Percentiles rank a stretch among this genome's conserved stretches.
phyloP scores from a whole-genome alignment of 2,888 invertebrate genomes.

The Euzetes globulus region DNA sequence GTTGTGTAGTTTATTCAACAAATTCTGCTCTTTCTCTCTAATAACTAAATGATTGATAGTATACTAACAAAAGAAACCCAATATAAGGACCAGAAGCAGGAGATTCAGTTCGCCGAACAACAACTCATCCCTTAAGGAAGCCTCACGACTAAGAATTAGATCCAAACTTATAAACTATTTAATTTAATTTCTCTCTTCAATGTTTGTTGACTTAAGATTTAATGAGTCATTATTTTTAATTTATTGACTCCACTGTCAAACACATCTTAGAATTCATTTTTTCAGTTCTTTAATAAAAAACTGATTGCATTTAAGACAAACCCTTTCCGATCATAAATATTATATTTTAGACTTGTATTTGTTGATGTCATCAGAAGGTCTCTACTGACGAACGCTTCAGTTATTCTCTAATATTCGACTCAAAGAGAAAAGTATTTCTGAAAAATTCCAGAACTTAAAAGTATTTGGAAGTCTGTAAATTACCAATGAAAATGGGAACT shows the following conservation, averaged over 20 bases:
- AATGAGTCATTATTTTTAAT: slow-evolving; percentile 3
- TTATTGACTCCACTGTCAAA: neutral
- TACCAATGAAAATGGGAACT: too few relatives aligned
- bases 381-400: too few relatives aligned
- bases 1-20: neutral
- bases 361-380: too few relatives aligned
- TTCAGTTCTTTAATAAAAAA: too few relatives aligned
- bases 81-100: slow-evolving; percentile 15
- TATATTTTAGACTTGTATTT: too few relatives aligned
- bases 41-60: slow-evolving; percentile 14
- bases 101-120: neutral
- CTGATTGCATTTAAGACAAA: too few relatives aligned
- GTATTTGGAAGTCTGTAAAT: too few relatives aligned
- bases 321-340: too few relatives aligned
- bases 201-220: slow-evolving; percentile 1
- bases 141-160: neutral
- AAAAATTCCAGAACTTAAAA: too few relatives aligned
- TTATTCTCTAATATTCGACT: too few relatives aligned
- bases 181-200: neutral
- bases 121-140: slow-evolving; percentile 18
- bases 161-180: neutral
- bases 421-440: too few relatives aligned
- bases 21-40: slow-evolving; percentile 3
- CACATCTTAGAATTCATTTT: too few relatives aligned
- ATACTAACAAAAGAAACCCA: slow-evolving; percentile 12